phyloP scores from a whole-genome alignment of 1,140 invertebrate species.

The Trigoniulus corallinus region DNA sequence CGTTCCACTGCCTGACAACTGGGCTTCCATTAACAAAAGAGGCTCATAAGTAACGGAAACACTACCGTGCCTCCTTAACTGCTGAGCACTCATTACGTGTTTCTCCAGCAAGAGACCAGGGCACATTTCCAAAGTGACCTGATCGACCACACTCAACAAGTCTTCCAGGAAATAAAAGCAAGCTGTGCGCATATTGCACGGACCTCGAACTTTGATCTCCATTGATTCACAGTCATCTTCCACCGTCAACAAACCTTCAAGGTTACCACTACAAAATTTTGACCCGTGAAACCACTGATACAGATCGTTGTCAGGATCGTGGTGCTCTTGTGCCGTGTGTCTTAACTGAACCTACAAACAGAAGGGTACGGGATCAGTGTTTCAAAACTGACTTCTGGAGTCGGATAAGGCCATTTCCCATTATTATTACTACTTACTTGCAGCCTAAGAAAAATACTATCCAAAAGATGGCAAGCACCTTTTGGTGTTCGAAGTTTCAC shows the following conservation, averaged over 20 bases:
- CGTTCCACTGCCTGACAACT: conserved; percentile 32
- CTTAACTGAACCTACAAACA: conserved; percentile 45
- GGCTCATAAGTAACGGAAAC: conserved; percentile 40
- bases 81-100: conserved; percentile 43
- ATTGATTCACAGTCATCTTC: conserved; percentile 44
- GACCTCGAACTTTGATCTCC: conserved; percentile 56
- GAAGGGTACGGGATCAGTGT: no score
- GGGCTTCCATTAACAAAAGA: conserved; percentile 38
- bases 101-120: conserved; percentile 47
- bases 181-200: conserved; percentile 34
- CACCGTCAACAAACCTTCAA: conserved; percentile 54
- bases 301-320: conserved; percentile 40
- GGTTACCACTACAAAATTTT: conserved; percentile 51
- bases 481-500: conserved; percentile 38
- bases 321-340: conserved; percentile 37
- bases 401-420: neutral
- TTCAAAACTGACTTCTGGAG: neutral
- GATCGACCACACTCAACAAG: conserved; percentile 48
- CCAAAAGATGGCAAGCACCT: conserved; percentile 38
- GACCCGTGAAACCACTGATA: conserved; percentile 65
- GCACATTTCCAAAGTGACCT: conserved; percentile 42
- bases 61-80: conserved; percentile 35
- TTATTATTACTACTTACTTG: conserved; percentile 30
- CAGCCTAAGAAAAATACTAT: conserved; percentile 48
- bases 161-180: conserved; percentile 61